Evolutionary conservation across 2,888 invertebrate genomes (phyloP).

Genomic region (Xylophagus ater): DNA sequence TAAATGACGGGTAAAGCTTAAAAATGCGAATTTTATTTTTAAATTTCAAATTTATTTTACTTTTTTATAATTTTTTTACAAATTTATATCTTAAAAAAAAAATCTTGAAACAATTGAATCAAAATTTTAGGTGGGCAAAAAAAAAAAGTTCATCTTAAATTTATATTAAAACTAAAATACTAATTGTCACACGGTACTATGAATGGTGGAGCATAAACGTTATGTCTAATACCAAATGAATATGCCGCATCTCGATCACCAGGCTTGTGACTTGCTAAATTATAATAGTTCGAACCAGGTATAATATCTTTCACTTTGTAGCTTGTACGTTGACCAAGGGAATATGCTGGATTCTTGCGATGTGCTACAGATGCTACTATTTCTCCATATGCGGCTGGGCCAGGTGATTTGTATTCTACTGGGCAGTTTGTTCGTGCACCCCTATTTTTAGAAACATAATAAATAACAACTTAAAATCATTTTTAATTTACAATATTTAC

Average conservation of each 20-base stretch:
- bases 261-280: conserved; percentile 29
- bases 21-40: too few species aligned
- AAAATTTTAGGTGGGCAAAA: too few species aligned
- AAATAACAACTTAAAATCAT: background rate
- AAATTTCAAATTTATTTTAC: too few species aligned
- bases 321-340: conserved; percentile 23
- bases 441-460: conserved; percentile 19
- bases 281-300: conserved; percentile 31
- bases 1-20: too few species aligned
- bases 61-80: too few species aligned
- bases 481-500: conserved; percentile 20
- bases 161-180: too few species aligned
- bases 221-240: conserved; percentile 33
- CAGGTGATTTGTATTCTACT: conserved; percentile 26
- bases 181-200: conserved; percentile 33
- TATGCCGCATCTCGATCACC: conserved; percentile 27
- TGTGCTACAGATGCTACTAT: conserved; percentile 23
- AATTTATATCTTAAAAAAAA: too few species aligned
- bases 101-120: too few species aligned
- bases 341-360: conserved; percentile 26
- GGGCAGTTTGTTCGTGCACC: conserved; percentile 22
- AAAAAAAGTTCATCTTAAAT: too few species aligned
- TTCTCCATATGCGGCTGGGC: conserved; percentile 32
- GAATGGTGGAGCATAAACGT: conserved; percentile 31
- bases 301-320: conserved; percentile 16